Evolutionary conservation across 2,113 vertebrate species (phyloP), one percentile per base, ranked within the genome.

Genomic region (Scolopax mira): DNA sequence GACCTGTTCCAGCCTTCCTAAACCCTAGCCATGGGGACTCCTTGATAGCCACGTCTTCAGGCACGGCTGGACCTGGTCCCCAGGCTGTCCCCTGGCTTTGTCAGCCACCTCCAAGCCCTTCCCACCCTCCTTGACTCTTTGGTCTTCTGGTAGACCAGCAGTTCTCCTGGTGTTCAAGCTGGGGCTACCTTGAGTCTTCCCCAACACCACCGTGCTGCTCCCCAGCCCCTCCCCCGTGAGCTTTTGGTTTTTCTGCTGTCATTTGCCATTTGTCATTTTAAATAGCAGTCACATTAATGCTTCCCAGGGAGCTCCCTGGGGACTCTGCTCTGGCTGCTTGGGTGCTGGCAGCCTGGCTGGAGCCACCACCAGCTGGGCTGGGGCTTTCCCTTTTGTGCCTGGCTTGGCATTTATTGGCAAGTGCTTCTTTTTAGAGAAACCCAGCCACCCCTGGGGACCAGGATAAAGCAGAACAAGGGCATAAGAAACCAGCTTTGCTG

Each of bases 381-480:
- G 67, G 42, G 35, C 42, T 85, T 89, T 78, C 65, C 51, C 73
- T 78, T 60, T 35, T 35, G 48, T 41, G 66, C 55, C n/a, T 31
- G 23, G 3, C n/a, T 57, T 70, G 54, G 44, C 31, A 31, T 61
- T 52, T 66, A 6, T 12, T 66, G n/a, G 39, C 58, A 73, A 48
- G 46, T 11, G 22, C 10, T 30, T 31, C 10, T 8, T 30, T n/a
- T 25, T 48, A 48, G 12, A 46, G 12, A 48, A 4, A n/a, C 42
- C 35, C 21, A 2, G 1, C 48, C 17, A 30, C 41, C 33, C 39
- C 27, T 55, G 66, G 23, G n/a, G 12, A 75, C 22, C 48, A 31
- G 74, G 74, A 42, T 72, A 79, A 11, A 28, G 49, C 0, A 7
- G 49, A 65, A 48, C 37, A 27, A 22, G 0, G 0, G 27, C 37